Evolutionary conservation across 1,140 invertebrate genomes (phyloP).

Genomic region (Vanessa tameamea): DNA sequence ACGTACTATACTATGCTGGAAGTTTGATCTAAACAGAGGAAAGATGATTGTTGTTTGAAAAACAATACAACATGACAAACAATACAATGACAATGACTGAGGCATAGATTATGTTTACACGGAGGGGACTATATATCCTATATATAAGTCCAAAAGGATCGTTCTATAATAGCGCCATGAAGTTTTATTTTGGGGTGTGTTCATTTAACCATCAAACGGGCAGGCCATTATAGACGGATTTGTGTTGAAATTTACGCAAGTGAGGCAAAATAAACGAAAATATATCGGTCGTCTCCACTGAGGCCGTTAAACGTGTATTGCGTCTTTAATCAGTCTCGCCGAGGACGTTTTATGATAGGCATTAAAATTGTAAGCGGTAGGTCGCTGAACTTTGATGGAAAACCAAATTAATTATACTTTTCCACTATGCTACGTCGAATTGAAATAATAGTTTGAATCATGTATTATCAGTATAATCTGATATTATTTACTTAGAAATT

Average conservation of each 20-base stretch:
- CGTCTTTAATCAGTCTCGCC: conserved; percentile 65
- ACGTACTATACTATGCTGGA: too few species aligned
- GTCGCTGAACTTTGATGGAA: conserved; percentile 63
- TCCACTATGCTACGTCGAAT: conserved; percentile 14
- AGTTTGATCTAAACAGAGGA: too few species aligned
- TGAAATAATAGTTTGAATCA: neutral
- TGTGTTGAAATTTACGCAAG: conserved; percentile 61
- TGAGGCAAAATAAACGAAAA: conserved; percentile 61
- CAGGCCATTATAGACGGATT: conserved; percentile 25
- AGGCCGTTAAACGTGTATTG: conserved; percentile 51
- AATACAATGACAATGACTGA: neutral
- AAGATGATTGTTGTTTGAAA: too few species aligned
- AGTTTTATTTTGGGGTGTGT: conserved; percentile 24
- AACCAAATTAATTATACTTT: conserved; percentile 33
- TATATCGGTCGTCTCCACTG: conserved; percentile 49
- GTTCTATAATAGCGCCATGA: neutral
- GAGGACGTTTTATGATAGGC: conserved; percentile 68
- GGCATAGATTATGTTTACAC: neutral
- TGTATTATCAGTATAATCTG: neutral
- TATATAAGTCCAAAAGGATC: neutral
- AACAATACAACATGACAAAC: too few species aligned
- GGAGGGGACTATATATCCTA: neutral
- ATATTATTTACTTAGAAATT: too few species aligned
- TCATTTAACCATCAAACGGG: conserved; percentile 37
- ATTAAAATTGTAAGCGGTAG: conserved; percentile 54